Percentiles rank a stretch among this genome's conserved stretches.
Conservation (phyloP, 1,140 invertebrate genomes). For the Drosophila trapezifrons region DNA sequence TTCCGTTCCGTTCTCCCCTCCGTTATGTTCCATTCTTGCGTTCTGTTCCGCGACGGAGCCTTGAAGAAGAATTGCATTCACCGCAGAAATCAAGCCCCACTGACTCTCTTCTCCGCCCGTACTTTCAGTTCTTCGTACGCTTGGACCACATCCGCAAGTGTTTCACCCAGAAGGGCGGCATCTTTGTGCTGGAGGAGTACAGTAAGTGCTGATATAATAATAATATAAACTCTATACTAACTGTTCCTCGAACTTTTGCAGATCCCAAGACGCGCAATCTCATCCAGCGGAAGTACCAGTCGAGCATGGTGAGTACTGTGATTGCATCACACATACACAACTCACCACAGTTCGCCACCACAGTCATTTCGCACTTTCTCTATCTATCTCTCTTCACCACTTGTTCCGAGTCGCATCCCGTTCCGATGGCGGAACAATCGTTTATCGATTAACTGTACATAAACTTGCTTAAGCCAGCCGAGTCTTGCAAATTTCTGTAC, state of each 20-base stretch:
- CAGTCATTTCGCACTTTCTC: conserved; percentile 10
- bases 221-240: not conserved
- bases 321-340: not conserved
- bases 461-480: conserved; percentile 17
- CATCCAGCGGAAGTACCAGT: conserved; percentile 98
- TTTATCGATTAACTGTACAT: conserved; percentile 36
- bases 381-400: conserved; percentile 2
- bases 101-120: conserved; percentile 45
- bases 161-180: conserved; percentile 99
- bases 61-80: conserved; percentile 1
- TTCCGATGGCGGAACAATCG: conserved; percentile 6
- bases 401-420: conserved; percentile 27
- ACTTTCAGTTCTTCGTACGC: conserved; percentile 99
- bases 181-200: conserved; percentile 99
- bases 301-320: conserved; percentile 94
- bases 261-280: conserved; percentile 99
- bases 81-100: conserved; percentile 16
- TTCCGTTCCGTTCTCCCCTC: conserved; percentile 29
- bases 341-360: conserved; percentile 16
- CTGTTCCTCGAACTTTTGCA: conserved; percentile 84
- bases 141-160: conserved; percentile 99
- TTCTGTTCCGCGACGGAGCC: conserved; percentile 32
- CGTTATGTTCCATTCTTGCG: conserved; percentile 31
- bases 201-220: conserved; percentile 94
- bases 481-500: conserved; percentile 36